Evolutionary conservation across 1,140 invertebrate species (phyloP).

Genomic region (Melanaphis sacchari): DNA sequence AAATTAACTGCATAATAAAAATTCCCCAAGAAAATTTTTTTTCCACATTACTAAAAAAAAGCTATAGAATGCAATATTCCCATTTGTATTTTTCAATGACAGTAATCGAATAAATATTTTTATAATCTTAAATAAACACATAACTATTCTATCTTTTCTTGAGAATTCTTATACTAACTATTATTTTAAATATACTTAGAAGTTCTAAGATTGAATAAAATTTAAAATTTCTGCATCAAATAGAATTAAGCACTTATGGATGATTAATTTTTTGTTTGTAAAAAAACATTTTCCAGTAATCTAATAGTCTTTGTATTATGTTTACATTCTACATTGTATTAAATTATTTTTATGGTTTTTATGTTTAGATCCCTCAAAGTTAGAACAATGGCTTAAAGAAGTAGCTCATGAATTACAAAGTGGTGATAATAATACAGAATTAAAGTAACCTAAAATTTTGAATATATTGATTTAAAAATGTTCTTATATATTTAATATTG

Average conservation of each 20-base stretch:
- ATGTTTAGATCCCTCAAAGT: constrained; percentile 31
- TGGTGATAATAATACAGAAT: not conserved
- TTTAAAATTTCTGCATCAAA: not conserved
- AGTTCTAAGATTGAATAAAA: too few relatives aligned
- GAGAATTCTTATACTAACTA: not conserved
- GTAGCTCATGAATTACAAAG: constrained; percentile 25
- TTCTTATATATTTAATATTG: too few relatives aligned
- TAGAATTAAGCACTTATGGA: not conserved
- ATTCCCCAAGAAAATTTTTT: too few relatives aligned
- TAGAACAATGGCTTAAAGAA: constrained; percentile 37
- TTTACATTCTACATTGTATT: not conserved
- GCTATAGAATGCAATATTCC: too few relatives aligned
- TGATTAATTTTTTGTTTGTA: not conserved
- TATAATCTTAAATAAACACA: not conserved
- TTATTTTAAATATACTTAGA: not conserved
- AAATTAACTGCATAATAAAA: not conserved
- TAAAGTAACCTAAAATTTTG: not conserved
- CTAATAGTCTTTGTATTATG: not conserved
- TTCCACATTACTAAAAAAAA: too few relatives aligned
- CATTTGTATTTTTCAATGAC: not conserved
- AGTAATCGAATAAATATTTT: not conserved
- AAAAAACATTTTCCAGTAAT: not conserved
- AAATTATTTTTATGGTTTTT: not conserved
- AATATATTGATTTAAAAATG: not conserved
- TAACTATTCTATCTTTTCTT: not conserved